These are phyloP conservation scores for Cyrtorhinus lividipennis DNA, from an alignment of 1,140 invertebrate genomes.

Conservation along the genomic window DNA sequence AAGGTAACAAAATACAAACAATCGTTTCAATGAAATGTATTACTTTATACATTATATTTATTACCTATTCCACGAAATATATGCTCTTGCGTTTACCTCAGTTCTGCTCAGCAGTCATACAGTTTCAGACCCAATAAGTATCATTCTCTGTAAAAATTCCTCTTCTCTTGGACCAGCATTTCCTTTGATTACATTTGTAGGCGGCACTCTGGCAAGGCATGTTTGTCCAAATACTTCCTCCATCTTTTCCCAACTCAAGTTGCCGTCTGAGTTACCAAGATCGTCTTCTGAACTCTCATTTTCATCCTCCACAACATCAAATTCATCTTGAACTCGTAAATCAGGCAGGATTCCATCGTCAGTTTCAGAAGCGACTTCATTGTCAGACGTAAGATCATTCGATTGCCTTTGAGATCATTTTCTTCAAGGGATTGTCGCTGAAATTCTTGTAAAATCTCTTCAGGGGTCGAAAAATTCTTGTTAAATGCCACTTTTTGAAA, in stretches of 20 bases:
- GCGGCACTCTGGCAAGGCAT: no score
- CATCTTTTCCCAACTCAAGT: background rate
- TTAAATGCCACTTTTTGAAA: background rate
- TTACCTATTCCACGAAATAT: background rate
- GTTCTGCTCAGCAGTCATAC: background rate
- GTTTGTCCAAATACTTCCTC: background rate
- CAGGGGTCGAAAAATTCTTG: background rate
- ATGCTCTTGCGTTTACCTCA: background rate
- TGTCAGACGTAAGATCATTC: background rate
- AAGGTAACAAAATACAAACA: no score
- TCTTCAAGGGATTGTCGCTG: background rate
- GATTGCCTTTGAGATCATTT: background rate
- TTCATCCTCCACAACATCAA: no score
- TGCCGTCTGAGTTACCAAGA: background rate
- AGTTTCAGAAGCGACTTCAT: no score
- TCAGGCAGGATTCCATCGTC: background rate
- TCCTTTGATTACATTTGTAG: no score
- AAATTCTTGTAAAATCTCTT: conserved; percentile 2
- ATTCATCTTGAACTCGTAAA: background rate
- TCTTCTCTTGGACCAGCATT: no score
- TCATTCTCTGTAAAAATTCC: no score
- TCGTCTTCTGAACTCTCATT: no score
- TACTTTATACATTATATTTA: background rate
- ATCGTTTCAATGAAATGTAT: no score
- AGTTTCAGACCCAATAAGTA: background rate